phyloP scores from a whole-genome alignment of 1,140 invertebrate genomes.

The Bombus confusus region DNA sequence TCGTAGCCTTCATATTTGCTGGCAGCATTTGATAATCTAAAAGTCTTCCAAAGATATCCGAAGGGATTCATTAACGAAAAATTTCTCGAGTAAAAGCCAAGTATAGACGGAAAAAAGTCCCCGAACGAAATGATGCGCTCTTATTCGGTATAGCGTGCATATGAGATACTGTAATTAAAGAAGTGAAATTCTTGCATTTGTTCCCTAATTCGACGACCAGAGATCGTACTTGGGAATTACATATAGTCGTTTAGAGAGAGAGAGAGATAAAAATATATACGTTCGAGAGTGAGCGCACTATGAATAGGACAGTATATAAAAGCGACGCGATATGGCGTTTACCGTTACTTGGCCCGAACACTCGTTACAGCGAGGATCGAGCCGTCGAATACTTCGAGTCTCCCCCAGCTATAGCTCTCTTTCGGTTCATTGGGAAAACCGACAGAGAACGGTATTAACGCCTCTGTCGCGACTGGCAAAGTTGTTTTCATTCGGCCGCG shows the following conservation, averaged over 20 bases:
- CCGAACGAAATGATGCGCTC: too few species aligned
- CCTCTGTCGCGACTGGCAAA: neutral
- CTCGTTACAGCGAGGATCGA: constrained; percentile 51
- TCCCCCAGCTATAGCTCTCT: constrained; percentile 7
- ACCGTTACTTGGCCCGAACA: constrained; percentile 79
- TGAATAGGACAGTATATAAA: constrained; percentile 49
- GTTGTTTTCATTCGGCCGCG: neutral
- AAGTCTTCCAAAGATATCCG: too few species aligned
- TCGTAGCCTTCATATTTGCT: too few species aligned
- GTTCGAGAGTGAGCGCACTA: constrained; percentile 59
- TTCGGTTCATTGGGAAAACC: constrained; percentile 27
- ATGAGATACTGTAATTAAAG: neutral
- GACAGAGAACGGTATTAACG: neutral
- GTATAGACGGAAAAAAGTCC: too few species aligned
- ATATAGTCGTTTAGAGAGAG: neutral
- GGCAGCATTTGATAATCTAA: too few species aligned
- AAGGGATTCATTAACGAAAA: too few species aligned
- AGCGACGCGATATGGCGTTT: constrained; percentile 71
- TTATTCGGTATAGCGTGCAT: too few species aligned
- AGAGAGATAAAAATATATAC: neutral
- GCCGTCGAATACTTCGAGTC: constrained; percentile 19
- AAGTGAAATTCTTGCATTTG: neutral
- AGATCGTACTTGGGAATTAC: neutral
- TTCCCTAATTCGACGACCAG: neutral
- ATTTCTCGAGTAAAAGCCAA: too few species aligned